Evolutionary conservation across 2,888 invertebrate species (phyloP), one percentile per base, ranked within the genome.

Genomic region (Gastracanthus pulcherrimus): DNA sequence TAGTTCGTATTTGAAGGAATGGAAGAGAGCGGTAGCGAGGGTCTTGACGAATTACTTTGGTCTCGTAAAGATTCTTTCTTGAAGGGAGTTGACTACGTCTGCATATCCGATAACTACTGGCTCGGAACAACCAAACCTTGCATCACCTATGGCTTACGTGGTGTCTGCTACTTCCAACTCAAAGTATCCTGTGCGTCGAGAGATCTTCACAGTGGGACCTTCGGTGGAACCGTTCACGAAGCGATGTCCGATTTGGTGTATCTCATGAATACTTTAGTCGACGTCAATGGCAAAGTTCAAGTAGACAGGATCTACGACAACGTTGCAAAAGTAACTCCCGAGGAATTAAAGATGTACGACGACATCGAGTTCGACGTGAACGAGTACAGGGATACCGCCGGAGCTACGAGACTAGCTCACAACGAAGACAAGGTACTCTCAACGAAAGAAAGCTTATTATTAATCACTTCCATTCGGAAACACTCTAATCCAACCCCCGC

Each of bases 31-130:
- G 99, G 99, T 6, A 99, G 98, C 81, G 96, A 97, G 90, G 99
- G 99, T n/a, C 93, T 99, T 31, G 98, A 98, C 90, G 96, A 96
- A 0, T 92, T 98, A 11, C 93, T 99, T 0, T 92, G 93, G 85
- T 90, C 93, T 0, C 93, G 94, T 85, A 96, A 96, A 89, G 95
- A 96, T 85, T 94, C 94, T 34, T 98, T 98, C 92, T 94, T 99
- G 45, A 93, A 95, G 75, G 94, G 94, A 89, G 96, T 98, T 0
- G 98, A 99, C 92, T 99, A 95, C 92, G 97, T 98, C 19, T 99
- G 99, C 91, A 99, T 99, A 89, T 98, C 98, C 29, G 99, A 99
- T 91, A 99, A 99, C 92, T 99, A 99, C 91, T 99, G 99, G 99
- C 92, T 99, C 81, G 99, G 99, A 1, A 98, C 96, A 83, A 96